Evolutionary conservation across 2,888 invertebrate species (phyloP), one percentile per base, ranked within the genome.

Genomic region (Mechanitis messenoides): DNA sequence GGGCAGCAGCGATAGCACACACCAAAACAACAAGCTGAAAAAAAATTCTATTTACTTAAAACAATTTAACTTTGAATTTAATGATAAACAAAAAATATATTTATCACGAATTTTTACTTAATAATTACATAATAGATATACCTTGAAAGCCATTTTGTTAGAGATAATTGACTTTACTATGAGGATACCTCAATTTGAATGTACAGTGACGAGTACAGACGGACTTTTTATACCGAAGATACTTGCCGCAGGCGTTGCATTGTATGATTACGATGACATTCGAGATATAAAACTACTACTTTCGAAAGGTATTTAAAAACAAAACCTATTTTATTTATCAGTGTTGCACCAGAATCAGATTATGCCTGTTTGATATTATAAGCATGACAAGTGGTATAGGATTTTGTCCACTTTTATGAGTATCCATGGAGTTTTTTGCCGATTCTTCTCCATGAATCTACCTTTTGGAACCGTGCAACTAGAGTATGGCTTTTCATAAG

Each of bases 81-180:
- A 20, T 20, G 20, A 20, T 20, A 20, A 20, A 20, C 20, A 20
- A 20, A 20, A 20, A 20, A 20, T 20, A 20, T 20, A 20, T 20
- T 20, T 20, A 20, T 20, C 20, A 20, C 20, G 20, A 20, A 20
- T 20, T 20, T 20, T 20, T 20, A 20, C 20, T 20, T 20, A 20
- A 20, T 20, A 20, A 20, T 20, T 20, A 20, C 20, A 20, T 20
- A 20, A 20, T 20, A 53, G 20, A 20, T 42, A 28, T 68, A 88
- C 88, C 87, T 86, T 87, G 74, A 84, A 86, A 78, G 83, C 82
- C 88, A 89, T 89, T 80, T 76, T 77, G 67, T 69, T 59, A 68
- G 65, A 69, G 68, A 73, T 64, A 73, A 70, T 76, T 83, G 81
- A 83, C 83, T 83, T 80, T 74, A 77, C 82, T 72, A 69, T 71